Percentiles rank a stretch among this genome's conserved stretches.
Conservation (phyloP, 2,888 invertebrate genomes). For the Punctoribates punctum region DNA sequence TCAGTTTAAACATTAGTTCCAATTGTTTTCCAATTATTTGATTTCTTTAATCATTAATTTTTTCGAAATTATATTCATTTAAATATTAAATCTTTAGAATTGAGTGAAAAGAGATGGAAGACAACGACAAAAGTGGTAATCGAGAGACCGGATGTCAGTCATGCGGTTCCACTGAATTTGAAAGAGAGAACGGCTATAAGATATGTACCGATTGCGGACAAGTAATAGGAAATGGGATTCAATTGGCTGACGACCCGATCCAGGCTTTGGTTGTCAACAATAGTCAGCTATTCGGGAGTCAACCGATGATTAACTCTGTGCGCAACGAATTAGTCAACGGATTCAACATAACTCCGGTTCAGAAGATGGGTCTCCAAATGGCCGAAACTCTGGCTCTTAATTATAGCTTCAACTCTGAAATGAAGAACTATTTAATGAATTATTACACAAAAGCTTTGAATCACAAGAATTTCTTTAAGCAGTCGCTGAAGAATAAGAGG, state of each 20-base stretch:
- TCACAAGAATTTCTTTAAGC: background rate
- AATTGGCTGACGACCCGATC: background rate
- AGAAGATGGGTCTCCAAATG: background rate
- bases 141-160: background rate
- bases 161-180: background rate
- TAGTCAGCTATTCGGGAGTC: background rate
- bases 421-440: conserved; percentile 16
- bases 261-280: background rate
- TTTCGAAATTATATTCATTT: no score
- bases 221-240: background rate
- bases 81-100: background rate
- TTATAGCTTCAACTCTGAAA: conserved; percentile 2
- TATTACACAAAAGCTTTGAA: background rate
- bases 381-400: conserved; percentile 17
- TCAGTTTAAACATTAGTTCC: no score
- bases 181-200: background rate
- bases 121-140: background rate
- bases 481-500: background rate
- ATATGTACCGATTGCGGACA: conserved; percentile 6
- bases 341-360: background rate
- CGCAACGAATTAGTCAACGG: background rate
- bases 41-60: no score
- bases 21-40: no score
- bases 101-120: background rate
- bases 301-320: background rate